phyloP scores from a whole-genome alignment of 2,888 invertebrate genomes.

The Zeuzera pyrina region DNA sequence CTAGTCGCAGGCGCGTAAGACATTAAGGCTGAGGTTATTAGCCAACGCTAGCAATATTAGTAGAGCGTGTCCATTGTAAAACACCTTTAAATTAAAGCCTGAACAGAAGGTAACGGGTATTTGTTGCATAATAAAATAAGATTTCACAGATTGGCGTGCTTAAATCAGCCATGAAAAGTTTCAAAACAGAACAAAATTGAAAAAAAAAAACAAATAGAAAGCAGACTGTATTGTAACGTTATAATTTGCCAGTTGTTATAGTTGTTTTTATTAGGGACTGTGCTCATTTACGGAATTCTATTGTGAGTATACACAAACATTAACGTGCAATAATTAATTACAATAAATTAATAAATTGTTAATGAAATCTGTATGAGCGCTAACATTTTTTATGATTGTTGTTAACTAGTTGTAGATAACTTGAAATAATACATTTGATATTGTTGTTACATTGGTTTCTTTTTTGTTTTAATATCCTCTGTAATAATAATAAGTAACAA shows the following conservation, averaged over 20 bases:
- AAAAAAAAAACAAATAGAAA: constrained; percentile 18
- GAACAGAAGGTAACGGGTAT: constrained; percentile 43
- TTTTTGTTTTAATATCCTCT: too few relatives aligned
- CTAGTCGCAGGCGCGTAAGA: constrained; percentile 57
- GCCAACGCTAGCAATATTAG: constrained; percentile 46
- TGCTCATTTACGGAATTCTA: neutral
- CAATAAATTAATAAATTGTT: neutral
- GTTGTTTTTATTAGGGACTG: constrained; percentile 12
- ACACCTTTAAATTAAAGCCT: constrained; percentile 43
- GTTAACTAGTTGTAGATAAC: constrained; percentile 66
- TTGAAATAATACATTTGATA: constrained; percentile 32
- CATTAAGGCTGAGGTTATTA: constrained; percentile 35
- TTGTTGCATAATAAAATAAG: constrained; percentile 55
- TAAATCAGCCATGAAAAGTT: constrained; percentile 22
- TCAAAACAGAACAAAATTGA: constrained; percentile 20
- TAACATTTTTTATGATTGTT: constrained; percentile 35
- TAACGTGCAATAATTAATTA: neutral
- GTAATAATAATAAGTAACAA: too few relatives aligned
- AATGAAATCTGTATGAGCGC: constrained; percentile 18
- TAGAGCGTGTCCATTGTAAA: constrained; percentile 63
- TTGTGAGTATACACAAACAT: neutral
- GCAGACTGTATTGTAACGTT: constrained; percentile 12
- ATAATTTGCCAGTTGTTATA: constrained; percentile 20
- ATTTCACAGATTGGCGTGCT: constrained; percentile 40
- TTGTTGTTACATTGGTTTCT: too few relatives aligned